A percentile compares a stretch with the other conserved stretches of the same genome.
Evolutionary conservation across 1,140 invertebrate genomes (phyloP).

Genomic region (Zelostemma sp.): DNA sequence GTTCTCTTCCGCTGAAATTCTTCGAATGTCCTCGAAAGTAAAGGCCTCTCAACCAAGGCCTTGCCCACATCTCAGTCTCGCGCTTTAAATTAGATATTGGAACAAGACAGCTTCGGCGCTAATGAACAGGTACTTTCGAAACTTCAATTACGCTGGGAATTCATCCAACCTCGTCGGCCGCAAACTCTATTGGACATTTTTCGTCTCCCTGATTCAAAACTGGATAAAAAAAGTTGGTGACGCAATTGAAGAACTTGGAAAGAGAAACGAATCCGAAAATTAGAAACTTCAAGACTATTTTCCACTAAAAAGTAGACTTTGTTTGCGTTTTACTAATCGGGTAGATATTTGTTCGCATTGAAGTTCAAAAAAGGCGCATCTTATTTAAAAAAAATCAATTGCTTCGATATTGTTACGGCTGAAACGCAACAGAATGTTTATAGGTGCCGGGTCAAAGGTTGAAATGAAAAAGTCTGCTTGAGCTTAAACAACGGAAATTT

Average conservation of each 20-base stretch:
- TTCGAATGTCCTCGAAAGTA: conserved; percentile 57
- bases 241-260: conserved; percentile 11
- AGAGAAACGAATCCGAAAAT: neutral
- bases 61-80: conserved; percentile 43
- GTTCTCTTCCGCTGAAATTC: conserved; percentile 48
- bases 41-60: conserved; percentile 41
- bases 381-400: no score
- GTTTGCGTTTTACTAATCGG: no score
- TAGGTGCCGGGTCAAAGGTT: no score
- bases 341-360: no score
- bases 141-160: conserved; percentile 53
- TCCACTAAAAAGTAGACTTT: no score
- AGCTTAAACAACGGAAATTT: no score
- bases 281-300: no score
- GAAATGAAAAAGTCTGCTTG: no score
- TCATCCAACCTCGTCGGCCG: conserved; percentile 15
- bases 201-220: conserved; percentile 2
- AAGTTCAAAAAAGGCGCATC: no score
- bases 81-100: conserved; percentile 56
- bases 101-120: conserved; percentile 55
- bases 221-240: neutral
- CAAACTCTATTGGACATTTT: conserved; percentile 22
- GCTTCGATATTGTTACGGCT: no score
- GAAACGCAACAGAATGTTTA: no score
- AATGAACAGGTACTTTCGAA: conserved; percentile 62